Percentiles rank a stretch among this genome's conserved stretches.
phyloP scores from a whole-genome alignment of 2,113 vertebrate genomes.

The Hippocampus zosterae region DNA sequence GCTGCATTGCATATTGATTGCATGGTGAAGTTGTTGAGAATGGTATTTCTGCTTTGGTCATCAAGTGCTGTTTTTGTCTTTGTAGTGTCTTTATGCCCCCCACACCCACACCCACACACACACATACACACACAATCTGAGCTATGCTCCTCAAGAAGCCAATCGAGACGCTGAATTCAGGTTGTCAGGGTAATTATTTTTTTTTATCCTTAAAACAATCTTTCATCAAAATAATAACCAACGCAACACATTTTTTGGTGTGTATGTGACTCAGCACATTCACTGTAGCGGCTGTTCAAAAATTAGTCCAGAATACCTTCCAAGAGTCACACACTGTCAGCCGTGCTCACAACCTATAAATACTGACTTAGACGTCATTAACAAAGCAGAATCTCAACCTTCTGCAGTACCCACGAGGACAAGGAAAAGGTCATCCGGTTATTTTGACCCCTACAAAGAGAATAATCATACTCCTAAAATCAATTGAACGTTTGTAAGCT shows the following conservation, averaged over 20 bases:
- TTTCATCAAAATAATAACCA: not conserved
- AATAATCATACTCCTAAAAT: not conserved
- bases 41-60: no score
- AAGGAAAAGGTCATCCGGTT: constrained; percentile 27
- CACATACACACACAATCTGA: no score
- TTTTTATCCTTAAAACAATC: not conserved
- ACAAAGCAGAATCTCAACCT: constrained; percentile 33
- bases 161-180: no score
- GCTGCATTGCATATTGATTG: no score
- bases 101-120: no score
- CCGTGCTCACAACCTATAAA: constrained; percentile 54
- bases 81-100: no score
- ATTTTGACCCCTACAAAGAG: constrained; percentile 5
- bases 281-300: constrained; percentile 45
- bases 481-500: not conserved
- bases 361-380: constrained; percentile 34
- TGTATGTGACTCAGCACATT: constrained; percentile 33
- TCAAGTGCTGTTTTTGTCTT: no score
- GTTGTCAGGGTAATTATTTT: not conserved
- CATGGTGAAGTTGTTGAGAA: no score
- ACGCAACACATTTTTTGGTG: no score
- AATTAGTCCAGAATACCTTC: constrained; percentile 27
- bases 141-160: no score
- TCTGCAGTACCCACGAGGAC: constrained; percentile 7
- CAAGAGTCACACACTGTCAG: constrained; percentile 31